Base-by-base conservation (phyloP, 1,140 invertebrate genomes). In the Saccostrea echinata region DNA sequence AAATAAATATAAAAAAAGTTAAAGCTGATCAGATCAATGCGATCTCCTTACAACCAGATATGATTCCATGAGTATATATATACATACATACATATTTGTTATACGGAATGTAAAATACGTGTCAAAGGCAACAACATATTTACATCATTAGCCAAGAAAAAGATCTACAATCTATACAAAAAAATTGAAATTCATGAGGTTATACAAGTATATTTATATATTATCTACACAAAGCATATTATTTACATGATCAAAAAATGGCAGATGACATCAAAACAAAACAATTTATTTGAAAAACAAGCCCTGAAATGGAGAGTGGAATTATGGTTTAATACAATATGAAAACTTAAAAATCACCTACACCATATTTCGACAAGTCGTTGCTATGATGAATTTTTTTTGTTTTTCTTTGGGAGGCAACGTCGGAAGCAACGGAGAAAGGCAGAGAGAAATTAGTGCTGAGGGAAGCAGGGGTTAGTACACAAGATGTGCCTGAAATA, bases 181-280 rank as follows among this genome's bases (percentile, higher is more conserved):
- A 24, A 76, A 27, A 33, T 76, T 33, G 27, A 76, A 33, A 76
- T 76, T 76, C 27, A 76, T 76, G 68, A 76, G 68, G 68, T 76
- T 76, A 76, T 6, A 76, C 27, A 76, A 76, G 68, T 76, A 76
- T 76, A 30, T 76, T 76, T 13, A 76, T 76, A 76, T 76, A 33
- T 76, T 76, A 16, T 71, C 68, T 76, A 76, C 30, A 76, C 68
- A 30, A 76, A 76, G 68, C 68, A 76, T 76, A 76, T 76, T 76
- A 76, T 76, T 76, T 30, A 76, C 68, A 76, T 76, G 68, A 76
- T 76, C 68, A 76, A 76, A 76, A 76, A 76, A 76, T 76, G 68
- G 68, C 68, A 76, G 68, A 76, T 33, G 68, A 76, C 24, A 33
- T 76, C 68, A 9, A 76, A 76, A 76, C 68, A 33, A 27, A 76